phyloP scores from a whole-genome alignment of 2,797 vertebrate genomes.

The Sebastes taczanowskii region DNA sequence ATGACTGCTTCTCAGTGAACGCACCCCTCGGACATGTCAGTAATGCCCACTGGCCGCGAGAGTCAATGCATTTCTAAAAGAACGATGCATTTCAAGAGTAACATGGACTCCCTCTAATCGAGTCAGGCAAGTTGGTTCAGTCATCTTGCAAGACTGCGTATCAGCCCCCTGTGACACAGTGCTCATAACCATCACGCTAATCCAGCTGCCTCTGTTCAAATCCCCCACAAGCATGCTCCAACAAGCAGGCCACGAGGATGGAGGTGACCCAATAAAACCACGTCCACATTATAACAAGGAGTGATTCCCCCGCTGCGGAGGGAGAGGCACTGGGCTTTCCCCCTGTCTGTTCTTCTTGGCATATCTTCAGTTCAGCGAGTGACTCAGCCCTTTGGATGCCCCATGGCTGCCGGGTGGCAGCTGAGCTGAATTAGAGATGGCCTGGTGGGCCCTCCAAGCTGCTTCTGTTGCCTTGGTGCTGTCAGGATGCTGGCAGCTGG shows the following conservation, averaged over 20 bases:
- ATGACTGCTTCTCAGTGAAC: not conserved
- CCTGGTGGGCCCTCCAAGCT: not conserved
- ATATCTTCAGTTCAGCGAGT: constrained; percentile 41
- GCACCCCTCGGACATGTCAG: not conserved
- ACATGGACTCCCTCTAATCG: constrained; percentile 51
- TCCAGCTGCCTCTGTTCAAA: constrained; percentile 11
- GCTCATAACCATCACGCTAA: constrained; percentile 39
- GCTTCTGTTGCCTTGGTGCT: not conserved
- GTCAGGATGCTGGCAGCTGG: not conserved
- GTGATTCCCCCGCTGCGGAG: constrained; percentile 44
- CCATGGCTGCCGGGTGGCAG: constrained; percentile 20
- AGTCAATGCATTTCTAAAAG: constrained; percentile 14
- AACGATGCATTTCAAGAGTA: constrained; percentile 27
- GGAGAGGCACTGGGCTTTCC: constrained; percentile 52
- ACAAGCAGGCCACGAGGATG: constrained; percentile 36
- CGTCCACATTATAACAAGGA: constrained; percentile 45
- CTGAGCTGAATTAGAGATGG: constrained; percentile 12
- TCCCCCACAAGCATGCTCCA: constrained; percentile 29
- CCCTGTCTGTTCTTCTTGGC: constrained; percentile 52
- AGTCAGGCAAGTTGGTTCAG: constrained; percentile 42
- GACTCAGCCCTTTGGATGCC: constrained; percentile 57
- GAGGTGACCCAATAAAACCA: constrained; percentile 62
- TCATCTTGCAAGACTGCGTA: constrained; percentile 38
- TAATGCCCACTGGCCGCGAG: constrained; percentile 32
- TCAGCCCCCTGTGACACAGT: constrained; percentile 25